Evolutionary conservation across 2,113 vertebrate genomes (phyloP).

Genomic region (Chaetorhynchus papuensis): DNA sequence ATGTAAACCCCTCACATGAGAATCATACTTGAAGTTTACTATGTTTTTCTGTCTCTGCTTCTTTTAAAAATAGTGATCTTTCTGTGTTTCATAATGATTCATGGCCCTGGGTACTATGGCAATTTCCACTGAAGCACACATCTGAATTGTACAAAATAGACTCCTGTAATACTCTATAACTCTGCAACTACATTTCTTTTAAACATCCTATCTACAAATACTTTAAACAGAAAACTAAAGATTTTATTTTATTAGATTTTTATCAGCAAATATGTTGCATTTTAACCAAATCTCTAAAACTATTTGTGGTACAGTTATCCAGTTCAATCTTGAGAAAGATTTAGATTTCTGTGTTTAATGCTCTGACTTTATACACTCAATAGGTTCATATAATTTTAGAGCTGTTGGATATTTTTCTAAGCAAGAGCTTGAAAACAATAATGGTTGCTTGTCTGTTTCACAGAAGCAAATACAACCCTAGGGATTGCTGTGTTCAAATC

Average conservation of each 20-base stretch:
- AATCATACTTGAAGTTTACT: neutral
- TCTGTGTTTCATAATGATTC: neutral
- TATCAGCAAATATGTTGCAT: neutral
- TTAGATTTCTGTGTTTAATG: neutral
- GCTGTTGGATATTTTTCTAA: neutral
- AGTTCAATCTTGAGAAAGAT: neutral
- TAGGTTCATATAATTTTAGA: neutral
- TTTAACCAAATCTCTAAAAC: neutral
- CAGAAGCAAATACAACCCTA: neutral
- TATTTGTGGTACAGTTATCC: neutral
- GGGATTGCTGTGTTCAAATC: neutral
- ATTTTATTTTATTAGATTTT: neutral
- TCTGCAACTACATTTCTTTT: neutral
- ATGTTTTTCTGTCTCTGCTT: neutral
- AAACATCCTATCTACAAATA: neutral
- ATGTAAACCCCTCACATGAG: neutral
- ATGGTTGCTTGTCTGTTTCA: neutral
- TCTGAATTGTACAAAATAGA: neutral
- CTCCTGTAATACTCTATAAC: neutral
- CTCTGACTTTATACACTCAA: neutral
- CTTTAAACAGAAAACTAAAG: neutral
- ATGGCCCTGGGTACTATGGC: neutral
- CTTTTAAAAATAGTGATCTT: neutral
- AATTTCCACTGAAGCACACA: neutral
- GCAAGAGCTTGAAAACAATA: neutral